Conservation (phyloP, 2,888 invertebrate genomes). For the Chrysodeixis includens region DNA sequence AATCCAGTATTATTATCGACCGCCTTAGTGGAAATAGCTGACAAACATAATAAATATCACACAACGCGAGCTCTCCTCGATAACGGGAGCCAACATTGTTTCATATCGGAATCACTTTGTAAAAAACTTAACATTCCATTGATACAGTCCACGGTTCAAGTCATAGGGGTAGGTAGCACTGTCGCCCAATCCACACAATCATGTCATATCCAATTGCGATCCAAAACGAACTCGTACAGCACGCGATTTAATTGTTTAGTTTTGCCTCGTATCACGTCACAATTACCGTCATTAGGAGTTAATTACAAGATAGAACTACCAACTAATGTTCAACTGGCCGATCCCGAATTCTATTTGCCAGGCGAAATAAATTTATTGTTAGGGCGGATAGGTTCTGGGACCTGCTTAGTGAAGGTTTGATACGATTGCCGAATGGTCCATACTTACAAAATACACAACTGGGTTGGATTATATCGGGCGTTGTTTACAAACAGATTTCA, state of each 20-base stretch:
- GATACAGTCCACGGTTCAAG: constrained; percentile 36
- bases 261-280: constrained; percentile 30
- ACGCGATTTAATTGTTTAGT: constrained; percentile 39
- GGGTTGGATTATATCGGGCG: constrained; percentile 21
- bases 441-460: constrained; percentile 25
- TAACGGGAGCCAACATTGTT: constrained; percentile 48
- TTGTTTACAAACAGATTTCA: constrained; percentile 4
- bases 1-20: constrained; percentile 48
- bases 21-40: constrained; percentile 42
- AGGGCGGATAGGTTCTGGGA: too few relatives aligned
- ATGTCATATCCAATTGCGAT: constrained; percentile 33
- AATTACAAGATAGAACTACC: constrained; percentile 21
- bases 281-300: constrained; percentile 14
- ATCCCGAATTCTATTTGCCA: too few relatives aligned
- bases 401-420: constrained; percentile 7
- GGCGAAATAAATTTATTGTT: too few relatives aligned
- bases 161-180: constrained; percentile 41
- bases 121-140: constrained; percentile 26
- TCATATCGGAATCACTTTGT: constrained; percentile 31
- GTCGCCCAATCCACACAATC: constrained; percentile 34
- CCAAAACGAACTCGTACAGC: constrained; percentile 27
- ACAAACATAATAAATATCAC: constrained; percentile 32
- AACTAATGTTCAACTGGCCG: too few relatives aligned
- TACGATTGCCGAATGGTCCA: constrained; percentile 15
- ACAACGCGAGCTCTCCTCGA: constrained; percentile 45